Evolutionary conservation across 2,888 invertebrate species (phyloP), one percentile per base, ranked within the genome.

Genomic region (Elaeidobius kamerunicus): DNA sequence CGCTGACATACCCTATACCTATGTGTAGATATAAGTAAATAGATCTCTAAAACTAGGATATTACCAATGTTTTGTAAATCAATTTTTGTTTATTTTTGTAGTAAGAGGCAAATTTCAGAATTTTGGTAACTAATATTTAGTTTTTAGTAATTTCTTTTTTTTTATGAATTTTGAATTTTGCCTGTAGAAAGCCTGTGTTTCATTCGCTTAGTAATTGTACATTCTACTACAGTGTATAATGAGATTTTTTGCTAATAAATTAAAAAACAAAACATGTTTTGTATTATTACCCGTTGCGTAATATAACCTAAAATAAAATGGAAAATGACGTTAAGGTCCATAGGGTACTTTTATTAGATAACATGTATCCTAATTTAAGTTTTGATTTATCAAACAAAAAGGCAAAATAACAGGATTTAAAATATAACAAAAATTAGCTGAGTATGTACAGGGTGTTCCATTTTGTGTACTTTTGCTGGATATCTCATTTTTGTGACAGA

Each of bases 41-140:
- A 55, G 55, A 55, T 55, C 55, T 55, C 55, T 55, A 55, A 51
- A 28, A 34, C 30, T 43, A 51, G 46, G 32, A 38, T 43, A 47
- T 40, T 54, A 40, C 43, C 35, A 55, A 46, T 41, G 17, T 35
- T 43, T 48, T 51, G 51, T 51, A 47, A 48, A 48, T 53, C 14
- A 35, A 16, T 34, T 38, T 46, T 52, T 36, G 40, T 52, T 53
- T 47, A 46, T 40, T 43, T 32, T 28, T 40, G 35, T 36, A 35
- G 23, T 17, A 7, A 17, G 15, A n/a, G 35, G 56, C 53, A 49
- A 56, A 34, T 16, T 46, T 49, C 41, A 42, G 50, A 56, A 53
- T 41, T 27, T 50, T 38, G 17, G 56, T 56, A 56, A 56, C 56
- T 56, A 56, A 56, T 56, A 56, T 56, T 56, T 56, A 56, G 56